Conservation (phyloP, 2,113 vertebrate species). For the Petroica traversi region DNA sequence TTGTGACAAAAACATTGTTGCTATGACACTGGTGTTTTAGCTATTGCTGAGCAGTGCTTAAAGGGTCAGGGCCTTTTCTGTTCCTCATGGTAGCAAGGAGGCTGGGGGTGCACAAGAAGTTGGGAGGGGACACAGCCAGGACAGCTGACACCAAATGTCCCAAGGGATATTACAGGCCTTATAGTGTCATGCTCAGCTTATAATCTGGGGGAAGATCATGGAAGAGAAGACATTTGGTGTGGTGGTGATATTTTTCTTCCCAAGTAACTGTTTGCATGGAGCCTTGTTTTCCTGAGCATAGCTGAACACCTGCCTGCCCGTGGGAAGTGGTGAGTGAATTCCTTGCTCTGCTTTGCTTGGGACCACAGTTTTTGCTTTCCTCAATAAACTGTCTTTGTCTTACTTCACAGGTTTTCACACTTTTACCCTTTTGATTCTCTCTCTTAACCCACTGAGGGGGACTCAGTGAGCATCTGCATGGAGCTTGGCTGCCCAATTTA, state of each 20-base stretch:
- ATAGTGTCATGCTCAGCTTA: background rate
- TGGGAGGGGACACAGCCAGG: background rate
- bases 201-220: background rate
- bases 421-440: background rate
- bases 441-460: fast-evolving
- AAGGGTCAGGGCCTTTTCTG: background rate
- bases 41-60: background rate
- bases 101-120: background rate
- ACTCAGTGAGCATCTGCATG: fast-evolving
- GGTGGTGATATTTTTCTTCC: background rate
- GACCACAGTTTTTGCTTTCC: background rate
- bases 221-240: fast-evolving
- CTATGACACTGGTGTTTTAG: background rate
- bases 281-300: background rate
- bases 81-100: fast-evolving
- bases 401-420: background rate
- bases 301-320: background rate
- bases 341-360: background rate
- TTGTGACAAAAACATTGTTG: background rate
- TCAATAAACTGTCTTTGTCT: background rate
- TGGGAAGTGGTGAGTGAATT: background rate
- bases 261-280: fast-evolving
- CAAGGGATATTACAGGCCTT: background rate
- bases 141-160: background rate
- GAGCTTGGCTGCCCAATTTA: background rate